Percentiles rank a stretch among this genome's conserved stretches.
These are phyloP conservation scores for Thinocorus orbignyianus DNA, from an alignment of 2,113 vertebrate genomes.

Conservation along the genomic window DNA sequence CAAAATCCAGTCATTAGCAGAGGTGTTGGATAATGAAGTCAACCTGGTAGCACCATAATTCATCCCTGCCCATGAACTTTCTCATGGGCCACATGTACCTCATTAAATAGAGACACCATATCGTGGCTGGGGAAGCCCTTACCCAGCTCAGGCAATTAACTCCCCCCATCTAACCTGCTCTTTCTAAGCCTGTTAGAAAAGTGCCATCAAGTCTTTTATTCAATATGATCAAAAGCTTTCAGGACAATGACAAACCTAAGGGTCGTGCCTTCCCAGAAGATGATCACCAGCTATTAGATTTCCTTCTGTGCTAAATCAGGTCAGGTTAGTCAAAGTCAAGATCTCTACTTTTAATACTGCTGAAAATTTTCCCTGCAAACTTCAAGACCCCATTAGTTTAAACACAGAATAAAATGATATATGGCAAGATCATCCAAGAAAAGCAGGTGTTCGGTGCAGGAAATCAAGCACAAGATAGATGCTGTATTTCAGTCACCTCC, in stretches of 20 bases:
- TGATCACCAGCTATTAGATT: neutral
- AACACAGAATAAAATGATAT: neutral
- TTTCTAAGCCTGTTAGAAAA: neutral
- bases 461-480: neutral
- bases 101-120: neutral
- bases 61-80: neutral
- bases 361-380: neutral
- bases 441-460: neutral
- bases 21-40: neutral
- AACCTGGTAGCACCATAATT: neutral
- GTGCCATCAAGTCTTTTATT: neutral
- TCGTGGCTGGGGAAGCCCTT: neutral
- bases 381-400: neutral
- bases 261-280: neutral
- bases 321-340: neutral
- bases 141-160: neutral
- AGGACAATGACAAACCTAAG: neutral
- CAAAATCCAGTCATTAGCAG: neutral
- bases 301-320: neutral
- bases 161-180: neutral
- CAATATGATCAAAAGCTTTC: neutral
- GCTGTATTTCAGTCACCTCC: neutral
- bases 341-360: neutral
- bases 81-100: rapidly evolving
- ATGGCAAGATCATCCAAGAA: neutral